Evolutionary conservation across 1,140 invertebrate species (phyloP), one percentile per base, ranked within the genome.

Genomic region (Tetramorium parvispinum): DNA sequence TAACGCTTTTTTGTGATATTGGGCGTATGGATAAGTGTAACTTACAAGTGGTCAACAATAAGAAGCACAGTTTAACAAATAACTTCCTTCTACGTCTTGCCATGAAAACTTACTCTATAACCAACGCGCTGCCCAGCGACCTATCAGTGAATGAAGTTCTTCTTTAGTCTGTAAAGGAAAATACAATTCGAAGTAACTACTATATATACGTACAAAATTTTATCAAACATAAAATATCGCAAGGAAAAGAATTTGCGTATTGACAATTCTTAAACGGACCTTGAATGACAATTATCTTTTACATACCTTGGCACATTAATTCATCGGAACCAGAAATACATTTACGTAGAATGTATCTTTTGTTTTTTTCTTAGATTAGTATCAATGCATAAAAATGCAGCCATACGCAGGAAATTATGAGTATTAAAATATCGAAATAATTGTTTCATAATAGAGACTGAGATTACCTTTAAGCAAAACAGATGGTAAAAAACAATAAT

Each of bases 51-150:
- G 90, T 91, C 91, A 93, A 93, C 89, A 93, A 91, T 91, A 87
- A 89, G 85, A 90, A 90, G 90, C 93, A 94, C 91, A 85, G 87
- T 93, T 93, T 91, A 94, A 94, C 93, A 94, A 94, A 92, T 94
- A 92, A 91, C 85, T 87, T 46, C 78, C 57, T 85, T 46, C 79
- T 86, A 59, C 81, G 73, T 90, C 76, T 83, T 89, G 86, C 81
- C 88, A 91, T 91, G 87, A 90, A 89, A 88, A 93, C 85, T 92
- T 92, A 91, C 86, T 91, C 89, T 92, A 90, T 76, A 85, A 93
- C 89, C 76, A 88, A 43, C 66, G 91, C 89, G 89, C 81, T 91
- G 86, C 89, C 85, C 90, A 91, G 89, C 91, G 92, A 92, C 87
- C 91, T 91, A 93, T 93, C 90, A 91, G 90, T 91, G 91, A 92